Evolutionary conservation across 2,797 vertebrate genomes (phyloP).

Genomic region (Melanotaenia parkinsoni): DNA sequence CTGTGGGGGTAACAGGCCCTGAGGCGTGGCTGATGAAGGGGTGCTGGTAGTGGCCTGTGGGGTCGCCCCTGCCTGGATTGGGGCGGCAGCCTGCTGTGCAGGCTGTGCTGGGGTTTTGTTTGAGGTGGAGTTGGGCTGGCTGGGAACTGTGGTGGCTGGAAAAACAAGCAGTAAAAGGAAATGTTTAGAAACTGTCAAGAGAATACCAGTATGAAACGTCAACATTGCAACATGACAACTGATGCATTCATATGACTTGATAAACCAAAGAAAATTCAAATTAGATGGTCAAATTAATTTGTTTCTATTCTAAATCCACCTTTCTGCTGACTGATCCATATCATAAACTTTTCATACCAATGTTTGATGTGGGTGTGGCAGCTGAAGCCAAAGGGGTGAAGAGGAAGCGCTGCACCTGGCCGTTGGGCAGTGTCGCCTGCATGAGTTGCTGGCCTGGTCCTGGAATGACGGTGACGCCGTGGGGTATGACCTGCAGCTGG

Average conservation of each 20-base stretch:
- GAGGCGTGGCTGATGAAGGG: constrained; percentile 82
- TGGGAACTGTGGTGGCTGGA: constrained; percentile 58
- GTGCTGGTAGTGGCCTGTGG: constrained; percentile 78
- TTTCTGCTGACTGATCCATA: neutral
- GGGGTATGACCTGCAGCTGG: constrained; percentile 95
- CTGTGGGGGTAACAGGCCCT: constrained; percentile 87
- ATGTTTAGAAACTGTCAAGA: neutral
- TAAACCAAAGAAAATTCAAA: neutral
- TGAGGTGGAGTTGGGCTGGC: constrained; percentile 75
- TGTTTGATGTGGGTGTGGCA: constrained; percentile 81
- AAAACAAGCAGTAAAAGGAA: neutral
- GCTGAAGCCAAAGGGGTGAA: constrained; percentile 90
- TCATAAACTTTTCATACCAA: constrained; percentile 77
- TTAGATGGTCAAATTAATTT: neutral
- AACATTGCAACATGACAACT: neutral
- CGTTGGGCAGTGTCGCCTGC: constrained; percentile 96
- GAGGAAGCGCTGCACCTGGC: constrained; percentile 95
- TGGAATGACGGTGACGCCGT: constrained; percentile 94
- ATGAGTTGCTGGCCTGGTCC: constrained; percentile 97
- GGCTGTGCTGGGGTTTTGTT: constrained; percentile 78
- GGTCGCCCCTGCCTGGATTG: constrained; percentile 77
- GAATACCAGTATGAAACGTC: neutral
- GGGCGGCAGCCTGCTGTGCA: constrained; percentile 78
- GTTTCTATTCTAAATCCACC: neutral
- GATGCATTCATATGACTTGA: neutral